These are phyloP conservation scores for Liposcelis brunnea DNA, from an alignment of 2,888 invertebrate genomes.

Conservation along the genomic window DNA sequence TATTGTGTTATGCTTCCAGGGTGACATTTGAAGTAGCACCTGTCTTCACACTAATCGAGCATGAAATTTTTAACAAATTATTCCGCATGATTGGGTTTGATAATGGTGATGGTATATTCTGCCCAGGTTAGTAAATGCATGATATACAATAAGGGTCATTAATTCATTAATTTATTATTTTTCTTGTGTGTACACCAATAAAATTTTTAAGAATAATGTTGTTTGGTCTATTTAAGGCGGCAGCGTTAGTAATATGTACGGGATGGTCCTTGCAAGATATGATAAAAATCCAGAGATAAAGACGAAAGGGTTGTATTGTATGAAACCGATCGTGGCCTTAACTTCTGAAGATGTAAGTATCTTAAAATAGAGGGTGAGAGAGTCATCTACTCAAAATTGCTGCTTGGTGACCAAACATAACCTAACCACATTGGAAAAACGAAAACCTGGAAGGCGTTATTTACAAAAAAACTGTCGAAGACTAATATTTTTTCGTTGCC, in stretches of 20 bases:
- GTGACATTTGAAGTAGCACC: slow-evolving; percentile 71
- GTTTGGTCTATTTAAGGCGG: slow-evolving; percentile 35
- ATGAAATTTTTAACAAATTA: slow-evolving; percentile 40
- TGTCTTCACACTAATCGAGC: slow-evolving; percentile 57
- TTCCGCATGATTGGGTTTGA: slow-evolving; percentile 41
- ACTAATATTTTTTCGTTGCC: too few species aligned
- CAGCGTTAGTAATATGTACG: slow-evolving; percentile 63
- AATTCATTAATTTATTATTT: too few species aligned
- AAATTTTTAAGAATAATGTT: not conserved
- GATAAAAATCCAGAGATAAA: slow-evolving; percentile 50
- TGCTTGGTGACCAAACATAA: too few species aligned
- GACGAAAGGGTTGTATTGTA: slow-evolving; percentile 39
- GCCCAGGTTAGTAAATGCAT: slow-evolving; percentile 20
- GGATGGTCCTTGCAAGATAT: slow-evolving; percentile 53
- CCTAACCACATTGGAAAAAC: too few species aligned
- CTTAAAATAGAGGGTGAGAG: not conserved
- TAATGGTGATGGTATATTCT: slow-evolving; percentile 50
- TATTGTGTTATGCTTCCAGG: slow-evolving; percentile 26
- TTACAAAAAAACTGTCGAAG: too few species aligned
- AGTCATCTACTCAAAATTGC: too few species aligned
- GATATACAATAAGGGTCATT: too few species aligned
- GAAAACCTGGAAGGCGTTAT: too few species aligned
- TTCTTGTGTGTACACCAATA: too few species aligned
- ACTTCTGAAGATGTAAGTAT: slow-evolving; percentile 54
- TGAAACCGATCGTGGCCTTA: slow-evolving; percentile 49